Evolutionary conservation across 2,797 vertebrate species (phyloP).

Genomic region (Luscinia luscinia): DNA sequence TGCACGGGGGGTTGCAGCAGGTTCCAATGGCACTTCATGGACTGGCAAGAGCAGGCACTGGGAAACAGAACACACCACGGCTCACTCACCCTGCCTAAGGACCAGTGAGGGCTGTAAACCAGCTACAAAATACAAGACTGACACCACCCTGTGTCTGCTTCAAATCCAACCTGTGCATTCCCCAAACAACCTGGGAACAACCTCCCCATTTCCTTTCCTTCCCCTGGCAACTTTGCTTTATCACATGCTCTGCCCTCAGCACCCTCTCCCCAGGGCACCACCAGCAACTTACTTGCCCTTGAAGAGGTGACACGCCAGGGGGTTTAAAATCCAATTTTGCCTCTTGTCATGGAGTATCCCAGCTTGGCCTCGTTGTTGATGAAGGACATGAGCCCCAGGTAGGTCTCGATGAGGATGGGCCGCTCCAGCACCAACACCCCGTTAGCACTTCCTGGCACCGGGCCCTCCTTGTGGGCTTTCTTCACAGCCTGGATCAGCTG

Average conservation of each 20-base stretch:
- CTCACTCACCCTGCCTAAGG: neutral
- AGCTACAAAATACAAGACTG: neutral
- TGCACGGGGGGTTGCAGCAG: neutral
- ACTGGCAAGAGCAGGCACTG: neutral
- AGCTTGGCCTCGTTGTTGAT: slow-evolving; percentile 98
- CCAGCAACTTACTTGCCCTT: neutral
- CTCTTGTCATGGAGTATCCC: slow-evolving; percentile 96
- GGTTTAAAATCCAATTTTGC: slow-evolving; percentile 93
- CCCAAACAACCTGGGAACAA: neutral
- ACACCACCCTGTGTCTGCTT: neutral
- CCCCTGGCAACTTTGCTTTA: neutral
- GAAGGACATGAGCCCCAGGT: slow-evolving; percentile 95
- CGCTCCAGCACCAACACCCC: slow-evolving; percentile 90
- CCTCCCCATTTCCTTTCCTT: neutral
- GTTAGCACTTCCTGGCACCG: slow-evolving; percentile 80
- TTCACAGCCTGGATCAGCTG: slow-evolving; percentile 94
- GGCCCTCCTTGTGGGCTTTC: slow-evolving; percentile 89
- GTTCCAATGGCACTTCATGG: neutral
- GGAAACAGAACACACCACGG: neutral
- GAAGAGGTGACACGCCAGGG: neutral
- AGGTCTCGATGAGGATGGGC: slow-evolving; percentile 95
- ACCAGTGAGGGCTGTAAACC: neutral
- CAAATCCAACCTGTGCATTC: neutral
- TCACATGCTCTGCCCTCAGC: neutral
- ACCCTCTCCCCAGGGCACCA: neutral